Evolutionary conservation across 30 jellyfish, hydroid and myxozoan species (phyloP), one percentile per base, ranked within the genome.

Genomic region (Rhopilema esculentum): DNA sequence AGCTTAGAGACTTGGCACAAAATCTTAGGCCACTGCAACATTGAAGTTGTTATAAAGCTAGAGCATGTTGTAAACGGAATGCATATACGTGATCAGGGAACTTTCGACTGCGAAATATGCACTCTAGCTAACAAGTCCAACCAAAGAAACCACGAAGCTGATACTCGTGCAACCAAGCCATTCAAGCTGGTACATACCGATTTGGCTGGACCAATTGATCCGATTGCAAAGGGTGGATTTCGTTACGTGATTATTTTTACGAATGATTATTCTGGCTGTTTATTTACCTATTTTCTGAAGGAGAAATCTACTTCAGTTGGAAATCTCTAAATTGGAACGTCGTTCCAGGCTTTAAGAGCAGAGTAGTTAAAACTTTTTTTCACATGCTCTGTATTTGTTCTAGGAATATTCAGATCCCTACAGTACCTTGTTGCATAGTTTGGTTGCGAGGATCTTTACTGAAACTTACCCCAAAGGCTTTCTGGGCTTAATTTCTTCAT

Each of bases 201-300:
- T 33, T 31, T 80, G 2, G 90, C 90, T 28, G 90, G 90, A 62
- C 90, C 90, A 7, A 80, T 80, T 25, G 90, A 80, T 6, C 90
- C 84, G 8, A 31, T 31, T 61, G 90, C 72, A 16, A 80, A 33
- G 18, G 72, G 66, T 63, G 90, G 75, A 4, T 80, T 19, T 30
- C 27, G 0, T 6, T 80, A 80, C 27, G 88, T 0, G 0, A 63
- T 80, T 0, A 33, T 26, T 7, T 22, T 80, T 22, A 31, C 69
- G 4, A 85, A 80, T 80, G 90, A 80, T 33, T 80, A 61, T 33
- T 80, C 90, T 18, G 85, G 90, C 18, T 8, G 9, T 0, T 24
- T 77, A 0, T 49, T 77, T 15, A 16, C 53, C 28, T 77, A 40
- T 65, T 77, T 77, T 77, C 69, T 80, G 85, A 80, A 61, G 51